Evolutionary conservation across 2,113 vertebrate genomes (phyloP).

Genomic region (Ciconia boyciana): DNA sequence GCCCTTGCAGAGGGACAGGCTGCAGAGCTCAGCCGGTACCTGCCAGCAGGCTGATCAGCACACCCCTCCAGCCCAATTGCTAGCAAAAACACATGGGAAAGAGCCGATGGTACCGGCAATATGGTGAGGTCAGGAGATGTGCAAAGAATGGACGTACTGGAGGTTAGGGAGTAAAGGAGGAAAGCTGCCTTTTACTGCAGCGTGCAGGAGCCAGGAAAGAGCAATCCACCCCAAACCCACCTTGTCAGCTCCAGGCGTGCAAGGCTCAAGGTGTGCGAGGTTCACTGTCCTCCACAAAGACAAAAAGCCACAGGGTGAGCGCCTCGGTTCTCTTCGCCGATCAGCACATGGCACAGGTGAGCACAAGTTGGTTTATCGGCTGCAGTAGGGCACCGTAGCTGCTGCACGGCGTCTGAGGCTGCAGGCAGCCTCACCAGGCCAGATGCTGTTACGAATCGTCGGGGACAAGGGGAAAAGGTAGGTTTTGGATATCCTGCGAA

Average conservation of each 20-base stretch:
- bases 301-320: neutral
- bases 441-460: rapidly evolving
- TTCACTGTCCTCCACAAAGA: neutral
- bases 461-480: neutral
- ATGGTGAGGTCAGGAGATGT: neutral
- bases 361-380: neutral
- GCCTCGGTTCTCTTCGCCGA: rapidly evolving
- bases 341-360: rapidly evolving
- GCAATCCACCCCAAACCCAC: neutral
- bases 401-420: neutral
- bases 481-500: neutral
- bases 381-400: rapidly evolving
- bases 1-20: neutral
- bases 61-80: neutral
- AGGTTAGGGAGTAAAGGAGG: neutral
- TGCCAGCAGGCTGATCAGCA: neutral
- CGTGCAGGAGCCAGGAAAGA: neutral
- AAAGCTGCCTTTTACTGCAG: neutral
- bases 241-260: neutral
- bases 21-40: neutral
- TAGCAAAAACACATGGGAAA: neutral
- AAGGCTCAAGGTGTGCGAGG: neutral
- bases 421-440: neutral
- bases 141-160: neutral
- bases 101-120: rapidly evolving